These are phyloP conservation scores for Pseudomyrmex concolor DNA, from an alignment of 1,140 invertebrate genomes.

Conservation along the genomic window DNA sequence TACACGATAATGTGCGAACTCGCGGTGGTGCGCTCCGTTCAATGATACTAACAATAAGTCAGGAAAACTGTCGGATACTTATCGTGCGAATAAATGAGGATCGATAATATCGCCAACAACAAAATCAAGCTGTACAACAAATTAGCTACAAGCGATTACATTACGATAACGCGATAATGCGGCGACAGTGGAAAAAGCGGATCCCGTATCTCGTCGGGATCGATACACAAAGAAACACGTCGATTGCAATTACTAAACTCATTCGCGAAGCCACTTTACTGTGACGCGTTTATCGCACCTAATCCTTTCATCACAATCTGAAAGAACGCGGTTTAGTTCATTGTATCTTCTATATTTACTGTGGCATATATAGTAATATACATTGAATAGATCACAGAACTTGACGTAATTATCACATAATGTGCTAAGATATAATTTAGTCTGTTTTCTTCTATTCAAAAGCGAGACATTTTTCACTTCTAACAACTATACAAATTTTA, in stretches of 20 bases:
- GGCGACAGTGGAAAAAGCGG: conserved; percentile 30
- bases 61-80: conserved; percentile 46
- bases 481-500: conserved; percentile 1
- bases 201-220: conserved; percentile 38
- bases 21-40: not conserved
- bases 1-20: conserved; percentile 44
- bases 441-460: not conserved
- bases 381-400: not conserved
- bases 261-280: conserved; percentile 29
- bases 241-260: conserved; percentile 40
- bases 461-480: not conserved
- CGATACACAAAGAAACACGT: conserved; percentile 25
- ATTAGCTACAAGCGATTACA: conserved; percentile 60
- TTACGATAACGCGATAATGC: conserved; percentile 46
- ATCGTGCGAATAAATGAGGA: conserved; percentile 52
- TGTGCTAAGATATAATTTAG: not conserved
- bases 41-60: conserved; percentile 3
- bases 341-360: not conserved
- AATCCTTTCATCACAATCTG: conserved; percentile 36
- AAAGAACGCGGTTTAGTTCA: not conserved
- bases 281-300: conserved; percentile 40
- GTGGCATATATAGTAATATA: not conserved
- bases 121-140: conserved; percentile 59
- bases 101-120: conserved; percentile 63
- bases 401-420: not conserved